phyloP scores from a whole-genome alignment of 2,888 invertebrate species.

The Actias luna region DNA sequence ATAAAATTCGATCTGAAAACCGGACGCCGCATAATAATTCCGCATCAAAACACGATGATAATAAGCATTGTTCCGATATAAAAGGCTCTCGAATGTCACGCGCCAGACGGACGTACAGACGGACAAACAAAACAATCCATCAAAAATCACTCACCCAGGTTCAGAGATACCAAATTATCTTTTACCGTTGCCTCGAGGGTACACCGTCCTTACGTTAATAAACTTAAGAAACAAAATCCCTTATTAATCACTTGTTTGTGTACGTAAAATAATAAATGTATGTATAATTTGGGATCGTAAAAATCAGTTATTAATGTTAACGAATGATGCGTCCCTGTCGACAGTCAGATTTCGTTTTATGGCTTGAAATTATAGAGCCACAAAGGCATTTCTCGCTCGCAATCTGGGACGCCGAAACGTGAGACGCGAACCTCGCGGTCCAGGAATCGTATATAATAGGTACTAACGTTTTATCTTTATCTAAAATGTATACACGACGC shows the following conservation, averaged over 20 bases:
- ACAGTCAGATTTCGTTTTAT: constrained; percentile 53
- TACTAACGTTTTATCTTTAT: too few species aligned
- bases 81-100: neutral
- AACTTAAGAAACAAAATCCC: constrained; percentile 26
- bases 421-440: neutral
- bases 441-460: too few species aligned
- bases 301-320: constrained; percentile 50
- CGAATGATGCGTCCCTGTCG: constrained; percentile 56
- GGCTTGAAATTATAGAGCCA: constrained; percentile 52
- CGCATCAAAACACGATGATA: neutral
- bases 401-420: neutral
- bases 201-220: constrained; percentile 14
- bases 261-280: constrained; percentile 20
- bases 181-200: neutral
- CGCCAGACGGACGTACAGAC: constrained; percentile 29
- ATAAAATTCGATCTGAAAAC: neutral
- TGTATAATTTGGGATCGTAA: constrained; percentile 54
- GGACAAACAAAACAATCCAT: constrained; percentile 37
- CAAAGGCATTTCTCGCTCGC: constrained; percentile 23
- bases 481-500: too few species aligned
- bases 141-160: constrained; percentile 43
- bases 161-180: neutral
- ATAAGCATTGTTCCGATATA: neutral
- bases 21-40: neutral
- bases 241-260: constrained; percentile 1